Percentiles rank a stretch among this genome's conserved stretches.
Evolutionary conservation across 2,113 vertebrate species (phyloP).

Genomic region (Pelobates fuscus): DNA sequence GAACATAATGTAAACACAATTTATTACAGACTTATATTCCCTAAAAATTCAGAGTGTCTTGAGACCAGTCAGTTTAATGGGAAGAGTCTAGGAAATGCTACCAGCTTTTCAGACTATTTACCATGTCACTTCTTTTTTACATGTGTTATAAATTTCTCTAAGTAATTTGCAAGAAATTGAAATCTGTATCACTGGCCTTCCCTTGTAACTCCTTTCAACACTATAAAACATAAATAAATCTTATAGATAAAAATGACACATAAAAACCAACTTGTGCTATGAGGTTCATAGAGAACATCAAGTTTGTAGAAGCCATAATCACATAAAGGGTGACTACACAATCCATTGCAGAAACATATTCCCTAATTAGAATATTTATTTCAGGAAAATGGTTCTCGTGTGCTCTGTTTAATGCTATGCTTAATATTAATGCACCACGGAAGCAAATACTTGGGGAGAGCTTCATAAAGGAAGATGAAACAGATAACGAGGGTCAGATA

Average conservation of each 20-base stretch:
- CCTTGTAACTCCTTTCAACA: neutral
- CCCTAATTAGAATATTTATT: conserved; percentile 2
- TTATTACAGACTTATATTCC: conserved; percentile 1
- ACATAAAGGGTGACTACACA: conserved; percentile 10
- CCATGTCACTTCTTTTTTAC: neutral
- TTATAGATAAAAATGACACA: conserved; percentile 11
- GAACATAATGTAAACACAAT: conserved; percentile 29
- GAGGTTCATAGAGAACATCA: conserved; percentile 4
- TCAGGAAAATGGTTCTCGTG: neutral
- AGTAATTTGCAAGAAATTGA: conserved; percentile 16
- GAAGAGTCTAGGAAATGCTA: neutral
- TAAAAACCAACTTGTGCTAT: neutral
- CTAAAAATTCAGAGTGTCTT: neutral
- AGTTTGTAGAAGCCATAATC: neutral
- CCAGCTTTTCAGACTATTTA: conserved; percentile 2
- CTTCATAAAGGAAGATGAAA: neutral
- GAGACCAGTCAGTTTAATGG: conserved; percentile 2
- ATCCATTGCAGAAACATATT: conserved; percentile 2
- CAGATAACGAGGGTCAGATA: neutral
- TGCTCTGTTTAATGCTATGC: neutral
- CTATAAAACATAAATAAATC: conserved; percentile 6
- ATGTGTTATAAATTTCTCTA: conserved; percentile 3
- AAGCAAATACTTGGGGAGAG: neutral
- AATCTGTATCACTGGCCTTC: conserved; percentile 22
- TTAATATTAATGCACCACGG: neutral